Evolutionary conservation across 2,888 invertebrate genomes (phyloP), one percentile per base, ranked within the genome.

Genomic region (Volucella inanis): DNA sequence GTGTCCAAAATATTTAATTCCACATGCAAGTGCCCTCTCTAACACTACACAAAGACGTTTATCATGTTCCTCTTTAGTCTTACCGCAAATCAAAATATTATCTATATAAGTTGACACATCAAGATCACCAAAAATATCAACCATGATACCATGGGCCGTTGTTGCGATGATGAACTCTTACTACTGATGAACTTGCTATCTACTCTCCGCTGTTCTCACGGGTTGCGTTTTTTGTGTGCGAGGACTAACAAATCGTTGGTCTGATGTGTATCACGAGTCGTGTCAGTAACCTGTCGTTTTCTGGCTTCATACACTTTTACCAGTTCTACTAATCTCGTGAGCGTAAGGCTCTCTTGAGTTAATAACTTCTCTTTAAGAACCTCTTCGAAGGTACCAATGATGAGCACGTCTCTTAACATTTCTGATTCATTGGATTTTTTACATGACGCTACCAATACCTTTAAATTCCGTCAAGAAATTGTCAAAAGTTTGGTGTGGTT

Each of bases 71-170:
- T 52, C 61, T 2, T 64, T 62, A 41, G 41, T 31, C 45, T 8
- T 10, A 22, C 68, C 54, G n/a, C n/a, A 11, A 22, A 68, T 41
- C 14, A 54, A 55, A 6, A 68, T 6, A 8, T 68, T 55, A 45
- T 68, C 68, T 22, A 55, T 11, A 55, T 68, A 68, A 54, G 55
- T 45, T 10, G 18, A 52, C 38, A n/a, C 14, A 1, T 57, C 76
- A 11, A 76, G 18, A 43, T 78, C 75, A n/a, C 47, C 50, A 70
- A 82, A 76, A 14, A 47, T 39, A 61, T 50, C 45, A 1, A 59
- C 50, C 45, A 75, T 76, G 31, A 59, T 45, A 18, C 10, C 18
- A n/a, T 78, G 72, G 0, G 45, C 15, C 12, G 61, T 15, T 18
- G 61, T n/a, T 62, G 47, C 31, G 59, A 39, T 41, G 43, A 59